Conservation (phyloP, 1,140 invertebrate genomes). For the Laupala kohalensis region DNA sequence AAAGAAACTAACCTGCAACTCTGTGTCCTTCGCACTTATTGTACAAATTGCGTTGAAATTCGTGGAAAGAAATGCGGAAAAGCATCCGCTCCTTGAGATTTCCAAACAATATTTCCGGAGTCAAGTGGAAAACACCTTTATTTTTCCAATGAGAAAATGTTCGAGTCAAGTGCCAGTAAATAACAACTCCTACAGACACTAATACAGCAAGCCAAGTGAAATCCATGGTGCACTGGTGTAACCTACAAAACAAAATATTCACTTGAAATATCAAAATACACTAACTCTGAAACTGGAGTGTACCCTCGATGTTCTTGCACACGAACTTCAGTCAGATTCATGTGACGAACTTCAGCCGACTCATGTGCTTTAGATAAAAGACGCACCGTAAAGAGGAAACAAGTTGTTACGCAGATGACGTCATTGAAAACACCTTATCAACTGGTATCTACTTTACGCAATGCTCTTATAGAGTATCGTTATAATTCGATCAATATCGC, state of each 20-base stretch:
- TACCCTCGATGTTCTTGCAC: too few relatives aligned
- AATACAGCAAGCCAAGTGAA: not conserved
- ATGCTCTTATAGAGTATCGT: too few relatives aligned
- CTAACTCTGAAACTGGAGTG: too few relatives aligned
- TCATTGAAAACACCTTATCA: too few relatives aligned
- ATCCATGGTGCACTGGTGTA: not conserved
- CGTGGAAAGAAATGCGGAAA: conserved; percentile 30
- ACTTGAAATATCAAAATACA: too few relatives aligned
- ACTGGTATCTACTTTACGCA: too few relatives aligned
- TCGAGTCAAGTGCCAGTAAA: conserved; percentile 6
- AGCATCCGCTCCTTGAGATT: conserved; percentile 28
- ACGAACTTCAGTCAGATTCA: too few relatives aligned
- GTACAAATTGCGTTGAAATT: conserved; percentile 30
- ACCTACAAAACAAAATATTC: too few relatives aligned
- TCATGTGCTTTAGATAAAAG: too few relatives aligned
- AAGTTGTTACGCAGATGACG: not conserved
- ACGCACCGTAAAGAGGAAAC: not conserved
- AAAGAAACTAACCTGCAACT: conserved; percentile 29
- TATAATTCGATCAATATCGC: too few relatives aligned
- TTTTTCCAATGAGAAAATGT: conserved; percentile 13
- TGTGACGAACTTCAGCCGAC: too few relatives aligned
- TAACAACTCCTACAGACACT: not conserved
- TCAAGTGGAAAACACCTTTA: not conserved
- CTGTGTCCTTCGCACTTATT: conserved; percentile 31
- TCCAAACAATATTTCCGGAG: conserved; percentile 25